phyloP scores from a whole-genome alignment of 2,888 invertebrate species.

The Molorchus minor region DNA sequence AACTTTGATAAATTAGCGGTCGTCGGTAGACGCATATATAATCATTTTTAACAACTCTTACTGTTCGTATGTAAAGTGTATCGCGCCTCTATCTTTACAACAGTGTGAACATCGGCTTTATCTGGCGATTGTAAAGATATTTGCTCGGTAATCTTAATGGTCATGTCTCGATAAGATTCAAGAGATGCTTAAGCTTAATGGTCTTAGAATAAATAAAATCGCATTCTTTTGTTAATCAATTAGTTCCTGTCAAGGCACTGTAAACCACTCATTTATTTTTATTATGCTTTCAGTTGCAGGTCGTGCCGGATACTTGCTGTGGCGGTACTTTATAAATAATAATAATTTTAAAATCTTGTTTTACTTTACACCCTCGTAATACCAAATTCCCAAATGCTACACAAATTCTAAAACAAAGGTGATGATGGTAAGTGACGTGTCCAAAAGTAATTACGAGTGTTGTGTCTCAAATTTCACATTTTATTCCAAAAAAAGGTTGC shows the following conservation, averaged over 20 bases:
- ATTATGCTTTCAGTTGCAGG: slow-evolving; percentile 1
- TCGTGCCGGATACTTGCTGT: slow-evolving; percentile 9
- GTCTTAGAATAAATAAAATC: slow-evolving; percentile 25
- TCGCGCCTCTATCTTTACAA: slow-evolving; percentile 37
- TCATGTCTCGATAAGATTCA: slow-evolving; percentile 40
- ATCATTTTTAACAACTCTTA: slow-evolving; percentile 18
- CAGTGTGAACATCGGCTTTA: slow-evolving; percentile 40
- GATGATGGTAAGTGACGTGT: too few relatives aligned
- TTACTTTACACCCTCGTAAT: too few relatives aligned
- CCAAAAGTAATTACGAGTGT: too few relatives aligned
- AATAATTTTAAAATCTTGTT: too few relatives aligned
- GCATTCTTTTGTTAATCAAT: slow-evolving; percentile 35
- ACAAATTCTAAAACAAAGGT: too few relatives aligned
- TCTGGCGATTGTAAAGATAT: slow-evolving; percentile 38
- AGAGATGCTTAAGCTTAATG: slow-evolving; percentile 36
- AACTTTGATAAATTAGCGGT: slow-evolving; percentile 21
- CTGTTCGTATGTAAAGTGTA: slow-evolving; percentile 25
- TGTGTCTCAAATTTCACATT: too few relatives aligned
- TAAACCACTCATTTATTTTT: slow-evolving; percentile 8
- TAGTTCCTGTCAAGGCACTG: slow-evolving; percentile 31
- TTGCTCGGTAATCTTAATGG: slow-evolving; percentile 42
- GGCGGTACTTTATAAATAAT: too few relatives aligned
- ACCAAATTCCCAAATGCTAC: too few relatives aligned
- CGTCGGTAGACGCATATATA: slow-evolving; percentile 4
- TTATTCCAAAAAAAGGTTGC: too few relatives aligned